These are phyloP conservation scores for Diachasma alloeum DNA, from an alignment of 1,140 invertebrate species.

Conservation along the genomic window DNA sequence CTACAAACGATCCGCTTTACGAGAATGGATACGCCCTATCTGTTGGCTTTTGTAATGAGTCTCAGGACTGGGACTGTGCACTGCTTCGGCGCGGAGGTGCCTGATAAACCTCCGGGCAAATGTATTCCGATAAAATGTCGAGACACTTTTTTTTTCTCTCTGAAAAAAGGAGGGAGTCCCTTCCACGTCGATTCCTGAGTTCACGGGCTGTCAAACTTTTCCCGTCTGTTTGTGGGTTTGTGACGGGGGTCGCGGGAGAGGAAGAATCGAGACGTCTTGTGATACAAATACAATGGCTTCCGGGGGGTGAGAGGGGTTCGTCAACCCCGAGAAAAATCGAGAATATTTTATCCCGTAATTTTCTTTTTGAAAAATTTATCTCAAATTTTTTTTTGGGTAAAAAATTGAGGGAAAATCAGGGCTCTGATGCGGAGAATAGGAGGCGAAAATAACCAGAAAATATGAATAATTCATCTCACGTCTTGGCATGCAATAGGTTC, in stretches of 20 bases:
- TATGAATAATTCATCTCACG: no score
- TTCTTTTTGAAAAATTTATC: no score
- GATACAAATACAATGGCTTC: conserved; percentile 40
- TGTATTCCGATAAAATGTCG: conserved; percentile 14
- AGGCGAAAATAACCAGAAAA: no score
- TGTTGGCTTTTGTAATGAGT: conserved; percentile 30
- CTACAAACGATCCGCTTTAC: conserved; percentile 32
- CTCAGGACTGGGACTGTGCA: background rate
- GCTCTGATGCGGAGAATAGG: no score
- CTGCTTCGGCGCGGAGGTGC: conserved; percentile 8
- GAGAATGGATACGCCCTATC: conserved; percentile 31
- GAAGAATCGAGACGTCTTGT: conserved; percentile 33
- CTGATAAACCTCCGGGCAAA: conserved; percentile 11
- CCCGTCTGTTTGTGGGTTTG: background rate
- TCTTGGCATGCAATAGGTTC: no score
- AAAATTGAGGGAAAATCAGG: no score
- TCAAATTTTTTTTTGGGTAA: no score
- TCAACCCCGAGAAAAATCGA: background rate
- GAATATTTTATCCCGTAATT: no score
- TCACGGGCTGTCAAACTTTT: background rate
- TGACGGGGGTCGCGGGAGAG: conserved; percentile 21
- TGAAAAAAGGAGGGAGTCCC: background rate
- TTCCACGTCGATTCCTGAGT: conserved; percentile 29
- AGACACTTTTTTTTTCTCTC: conserved; percentile 16
- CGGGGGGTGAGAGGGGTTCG: conserved; percentile 20